These are phyloP conservation scores for Trichacis sp. DNA, from an alignment of 2,888 invertebrate genomes.

Conservation along the genomic window DNA sequence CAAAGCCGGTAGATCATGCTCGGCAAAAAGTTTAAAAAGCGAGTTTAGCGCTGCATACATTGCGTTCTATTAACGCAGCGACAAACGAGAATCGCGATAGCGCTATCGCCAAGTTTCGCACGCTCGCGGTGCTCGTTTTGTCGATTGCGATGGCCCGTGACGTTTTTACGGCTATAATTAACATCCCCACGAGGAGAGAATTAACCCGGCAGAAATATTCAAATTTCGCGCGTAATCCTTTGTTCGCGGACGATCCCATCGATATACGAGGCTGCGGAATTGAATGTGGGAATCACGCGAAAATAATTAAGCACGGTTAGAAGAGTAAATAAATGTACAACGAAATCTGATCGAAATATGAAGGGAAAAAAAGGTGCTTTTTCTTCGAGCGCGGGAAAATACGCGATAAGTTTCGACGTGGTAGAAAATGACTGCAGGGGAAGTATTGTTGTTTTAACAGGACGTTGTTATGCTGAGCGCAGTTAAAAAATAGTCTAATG, in stretches of 20 bases:
- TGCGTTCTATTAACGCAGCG: slow-evolving; percentile 35
- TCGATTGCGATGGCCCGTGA: slow-evolving; percentile 32
- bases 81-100: slow-evolving; percentile 42
- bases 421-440: neutral
- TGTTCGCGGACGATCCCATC: slow-evolving; percentile 14
- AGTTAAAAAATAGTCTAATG: too few relatives aligned
- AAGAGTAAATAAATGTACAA: too few relatives aligned
- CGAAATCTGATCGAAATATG: too few relatives aligned
- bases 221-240: slow-evolving; percentile 9
- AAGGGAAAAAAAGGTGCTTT: too few relatives aligned
- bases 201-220: slow-evolving; percentile 18
- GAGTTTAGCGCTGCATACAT: slow-evolving; percentile 32
- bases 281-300: neutral
- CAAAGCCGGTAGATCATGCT: too few relatives aligned
- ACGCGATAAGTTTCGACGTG: neutral
- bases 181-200: slow-evolving; percentile 17
- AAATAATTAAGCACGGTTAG: neutral
- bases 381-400: too few relatives aligned
- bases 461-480: too few relatives aligned
- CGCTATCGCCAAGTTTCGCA: slow-evolving; percentile 33
- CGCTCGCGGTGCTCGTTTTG: slow-evolving; percentile 24
- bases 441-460: too few relatives aligned
- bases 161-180: slow-evolving; percentile 32
- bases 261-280: neutral
- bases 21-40: slow-evolving; percentile 35